Evolutionary conservation across 2,113 vertebrate genomes (phyloP).

Genomic region (Bubo bubo): DNA sequence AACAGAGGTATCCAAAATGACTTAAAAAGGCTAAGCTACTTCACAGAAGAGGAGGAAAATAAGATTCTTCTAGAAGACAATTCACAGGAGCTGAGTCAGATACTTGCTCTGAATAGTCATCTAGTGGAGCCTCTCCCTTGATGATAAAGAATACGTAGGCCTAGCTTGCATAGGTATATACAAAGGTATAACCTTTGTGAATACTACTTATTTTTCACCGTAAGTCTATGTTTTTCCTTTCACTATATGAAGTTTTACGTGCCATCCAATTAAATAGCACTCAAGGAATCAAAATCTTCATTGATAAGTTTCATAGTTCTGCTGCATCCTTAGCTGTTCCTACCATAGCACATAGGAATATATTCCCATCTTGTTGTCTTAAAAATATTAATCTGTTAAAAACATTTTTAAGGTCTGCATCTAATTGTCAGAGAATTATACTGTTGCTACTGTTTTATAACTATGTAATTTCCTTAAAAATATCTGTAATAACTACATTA

Average conservation of each 20-base stretch:
- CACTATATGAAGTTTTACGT: neutral
- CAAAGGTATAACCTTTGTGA: neutral
- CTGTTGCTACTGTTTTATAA: neutral
- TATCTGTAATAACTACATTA: neutral
- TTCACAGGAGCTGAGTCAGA: neutral
- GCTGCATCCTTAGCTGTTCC: neutral
- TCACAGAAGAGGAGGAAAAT: neutral
- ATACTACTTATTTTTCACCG: neutral
- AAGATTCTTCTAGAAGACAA: neutral
- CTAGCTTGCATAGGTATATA: neutral
- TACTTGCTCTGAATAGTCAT: neutral
- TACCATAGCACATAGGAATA: neutral
- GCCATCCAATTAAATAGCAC: neutral
- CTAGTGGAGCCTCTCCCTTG: neutral
- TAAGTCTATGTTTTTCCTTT: neutral
- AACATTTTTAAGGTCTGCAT: neutral
- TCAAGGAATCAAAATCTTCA: neutral
- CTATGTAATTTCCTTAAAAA: neutral
- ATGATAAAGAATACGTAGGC: neutral
- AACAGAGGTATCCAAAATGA: neutral
- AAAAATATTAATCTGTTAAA: neutral
- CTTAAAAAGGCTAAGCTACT: neutral
- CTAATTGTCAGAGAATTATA: neutral
- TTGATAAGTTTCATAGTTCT: neutral
- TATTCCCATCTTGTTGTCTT: neutral